phyloP scores from a whole-genome alignment of 2,113 vertebrate species.

The Centropristis striata region DNA sequence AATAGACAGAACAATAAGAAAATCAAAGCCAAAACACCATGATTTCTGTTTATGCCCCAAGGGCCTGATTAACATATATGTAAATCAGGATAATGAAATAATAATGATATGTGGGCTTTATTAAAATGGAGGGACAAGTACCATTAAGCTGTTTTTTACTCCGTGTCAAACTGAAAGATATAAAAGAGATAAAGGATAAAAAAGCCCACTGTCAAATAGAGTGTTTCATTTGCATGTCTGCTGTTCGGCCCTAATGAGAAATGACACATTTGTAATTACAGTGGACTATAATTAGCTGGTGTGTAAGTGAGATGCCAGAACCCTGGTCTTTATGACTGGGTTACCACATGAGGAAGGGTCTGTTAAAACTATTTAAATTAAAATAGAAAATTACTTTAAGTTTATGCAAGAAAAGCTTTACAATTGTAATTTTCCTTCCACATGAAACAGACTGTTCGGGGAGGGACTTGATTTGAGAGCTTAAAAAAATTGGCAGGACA shows the following conservation, averaged over 20 bases:
- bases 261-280: constrained; percentile 82
- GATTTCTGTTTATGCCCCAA: constrained; percentile 32
- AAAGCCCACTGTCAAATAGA: constrained; percentile 44
- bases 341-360: not conserved
- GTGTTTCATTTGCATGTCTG: constrained; percentile 69
- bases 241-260: constrained; percentile 77
- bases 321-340: constrained; percentile 46
- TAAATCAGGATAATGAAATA: constrained; percentile 56
- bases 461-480: constrained; percentile 30
- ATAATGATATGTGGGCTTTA: constrained; percentile 54
- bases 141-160: constrained; percentile 46
- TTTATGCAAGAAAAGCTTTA: not conserved
- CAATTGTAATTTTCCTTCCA: constrained; percentile 9
- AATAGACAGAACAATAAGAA: constrained; percentile 11
- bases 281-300: constrained; percentile 76
- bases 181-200: constrained; percentile 38
- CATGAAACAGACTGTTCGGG: constrained; percentile 6
- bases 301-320: constrained; percentile 73
- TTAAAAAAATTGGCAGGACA: constrained; percentile 43
- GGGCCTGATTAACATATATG: constrained; percentile 60
- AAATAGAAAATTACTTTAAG: not conserved
- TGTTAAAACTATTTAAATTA: constrained; percentile 10
- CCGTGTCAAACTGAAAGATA: constrained; percentile 46
- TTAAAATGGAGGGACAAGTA: constrained; percentile 39
- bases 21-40: constrained; percentile 29